These are phyloP conservation scores for Coelinius sp. DNA, from an alignment of 2,888 invertebrate genomes.

Conservation along the genomic window DNA sequence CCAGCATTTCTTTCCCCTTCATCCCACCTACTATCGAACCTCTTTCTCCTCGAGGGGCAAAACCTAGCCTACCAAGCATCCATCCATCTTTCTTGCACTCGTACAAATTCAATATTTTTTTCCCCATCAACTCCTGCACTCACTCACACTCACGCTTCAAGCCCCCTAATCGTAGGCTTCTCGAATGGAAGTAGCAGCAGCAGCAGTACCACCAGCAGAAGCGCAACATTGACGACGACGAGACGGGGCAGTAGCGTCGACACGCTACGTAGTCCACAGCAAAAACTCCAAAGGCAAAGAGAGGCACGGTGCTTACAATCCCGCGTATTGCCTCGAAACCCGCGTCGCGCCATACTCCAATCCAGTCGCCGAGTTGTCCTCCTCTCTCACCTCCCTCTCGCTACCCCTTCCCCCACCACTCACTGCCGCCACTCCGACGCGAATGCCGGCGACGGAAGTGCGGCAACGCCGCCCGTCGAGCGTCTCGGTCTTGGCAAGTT, in stretches of 20 bases:
- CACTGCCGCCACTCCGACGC: conserved; percentile 59
- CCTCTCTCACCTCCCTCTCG: conserved; percentile 48
- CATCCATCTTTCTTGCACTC: conserved; percentile 52
- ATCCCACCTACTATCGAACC: conserved; percentile 48
- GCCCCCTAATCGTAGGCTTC: conserved; percentile 35
- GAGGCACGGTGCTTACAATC: conserved; percentile 40
- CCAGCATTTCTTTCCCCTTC: conserved; percentile 42
- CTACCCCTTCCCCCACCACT: conserved; percentile 55
- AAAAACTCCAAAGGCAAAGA: conserved; percentile 10
- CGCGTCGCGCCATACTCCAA: neutral
- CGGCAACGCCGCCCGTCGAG: conserved; percentile 67
- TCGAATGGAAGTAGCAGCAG: neutral
- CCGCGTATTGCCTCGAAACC: conserved; percentile 15
- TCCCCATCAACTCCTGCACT: conserved; percentile 7
- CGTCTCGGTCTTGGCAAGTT: conserved; percentile 68
- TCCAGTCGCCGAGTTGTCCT: neutral
- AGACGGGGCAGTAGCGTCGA: conserved; percentile 1
- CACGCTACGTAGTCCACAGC: neutral
- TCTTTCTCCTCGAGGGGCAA: conserved; percentile 42
- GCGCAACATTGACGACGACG: conserved; percentile 2
- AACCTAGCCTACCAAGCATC: conserved; percentile 49
- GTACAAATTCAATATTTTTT: neutral
- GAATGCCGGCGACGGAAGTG: conserved; percentile 63
- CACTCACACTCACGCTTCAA: conserved; percentile 40
- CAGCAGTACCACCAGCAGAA: conserved; percentile 5